phyloP scores from a whole-genome alignment of 2,888 invertebrate genomes.

The Cactoblastis cactorum region DNA sequence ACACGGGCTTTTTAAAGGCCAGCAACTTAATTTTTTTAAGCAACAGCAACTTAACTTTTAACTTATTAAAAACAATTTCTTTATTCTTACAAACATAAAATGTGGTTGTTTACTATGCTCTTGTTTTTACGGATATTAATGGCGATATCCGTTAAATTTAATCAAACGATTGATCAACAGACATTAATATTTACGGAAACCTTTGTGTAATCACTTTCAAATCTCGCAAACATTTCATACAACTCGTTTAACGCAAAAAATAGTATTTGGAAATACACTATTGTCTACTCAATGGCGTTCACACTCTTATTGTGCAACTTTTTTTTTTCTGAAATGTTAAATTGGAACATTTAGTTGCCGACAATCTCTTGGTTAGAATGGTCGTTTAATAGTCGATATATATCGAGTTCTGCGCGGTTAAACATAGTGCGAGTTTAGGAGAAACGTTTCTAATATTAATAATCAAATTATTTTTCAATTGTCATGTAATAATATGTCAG shows the following conservation, averaged over 20 bases:
- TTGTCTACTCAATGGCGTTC: conserved; percentile 16
- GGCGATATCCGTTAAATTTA: too few species aligned
- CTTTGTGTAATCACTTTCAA: conserved; percentile 6
- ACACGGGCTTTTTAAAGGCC: too few species aligned
- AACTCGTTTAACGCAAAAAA: conserved; percentile 4
- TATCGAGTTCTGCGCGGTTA: too few species aligned
- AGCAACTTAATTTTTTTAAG: too few species aligned
- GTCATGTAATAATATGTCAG: too few species aligned
- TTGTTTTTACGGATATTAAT: conserved; percentile 1
- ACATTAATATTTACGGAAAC: background rate
- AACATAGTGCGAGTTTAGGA: background rate
- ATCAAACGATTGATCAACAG: background rate
- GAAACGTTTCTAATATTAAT: background rate
- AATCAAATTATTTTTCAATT: too few species aligned
- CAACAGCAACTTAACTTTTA: too few species aligned
- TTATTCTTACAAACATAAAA: too few species aligned
- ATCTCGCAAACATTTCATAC: conserved; percentile 10
- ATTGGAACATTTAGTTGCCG: conserved; percentile 20
- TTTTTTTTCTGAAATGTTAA: conserved; percentile 13
- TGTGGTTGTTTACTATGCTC: too few species aligned
- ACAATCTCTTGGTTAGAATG: conserved; percentile 11
- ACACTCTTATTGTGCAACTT: conserved; percentile 19
- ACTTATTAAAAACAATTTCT: too few species aligned
- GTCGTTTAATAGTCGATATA: background rate
- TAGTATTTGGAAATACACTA: conserved; percentile 9